Conservation (phyloP, 2,113 vertebrate genomes). For the Oreochromis aureus region DNA sequence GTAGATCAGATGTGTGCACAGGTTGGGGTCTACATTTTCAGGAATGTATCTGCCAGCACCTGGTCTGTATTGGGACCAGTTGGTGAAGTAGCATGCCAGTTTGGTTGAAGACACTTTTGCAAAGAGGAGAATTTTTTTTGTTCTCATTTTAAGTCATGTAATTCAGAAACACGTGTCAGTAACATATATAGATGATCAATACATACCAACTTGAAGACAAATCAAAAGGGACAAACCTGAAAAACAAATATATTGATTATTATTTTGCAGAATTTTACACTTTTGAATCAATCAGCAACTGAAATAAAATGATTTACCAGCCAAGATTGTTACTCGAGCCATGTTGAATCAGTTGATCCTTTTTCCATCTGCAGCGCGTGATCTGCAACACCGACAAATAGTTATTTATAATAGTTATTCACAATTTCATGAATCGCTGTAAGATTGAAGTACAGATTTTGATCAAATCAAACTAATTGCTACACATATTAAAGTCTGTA, state of each 20-base stretch:
- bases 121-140: background rate
- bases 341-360: background rate
- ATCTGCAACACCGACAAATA: background rate
- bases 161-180: background rate
- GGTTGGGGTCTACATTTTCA: constrained; percentile 67
- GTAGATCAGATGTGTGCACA: constrained; percentile 80
- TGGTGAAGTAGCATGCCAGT: constrained; percentile 83
- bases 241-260: background rate
- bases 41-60: constrained; percentile 65
- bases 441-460: background rate
- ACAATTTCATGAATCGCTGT: background rate
- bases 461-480: background rate
- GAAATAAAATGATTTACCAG: constrained; percentile 21
- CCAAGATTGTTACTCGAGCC: constrained; percentile 28
- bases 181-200: background rate
- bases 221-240: constrained; percentile 49
- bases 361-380: background rate
- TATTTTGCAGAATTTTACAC: background rate
- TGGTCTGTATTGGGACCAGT: constrained; percentile 81
- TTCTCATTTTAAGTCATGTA: background rate
- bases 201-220: constrained; percentile 59
- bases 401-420: background rate
- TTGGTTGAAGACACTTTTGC: constrained; percentile 70
- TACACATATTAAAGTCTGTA: background rate
- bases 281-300: background rate